Conservation (phyloP, 2,797 vertebrate genomes). For the Miichthys miiuy region DNA sequence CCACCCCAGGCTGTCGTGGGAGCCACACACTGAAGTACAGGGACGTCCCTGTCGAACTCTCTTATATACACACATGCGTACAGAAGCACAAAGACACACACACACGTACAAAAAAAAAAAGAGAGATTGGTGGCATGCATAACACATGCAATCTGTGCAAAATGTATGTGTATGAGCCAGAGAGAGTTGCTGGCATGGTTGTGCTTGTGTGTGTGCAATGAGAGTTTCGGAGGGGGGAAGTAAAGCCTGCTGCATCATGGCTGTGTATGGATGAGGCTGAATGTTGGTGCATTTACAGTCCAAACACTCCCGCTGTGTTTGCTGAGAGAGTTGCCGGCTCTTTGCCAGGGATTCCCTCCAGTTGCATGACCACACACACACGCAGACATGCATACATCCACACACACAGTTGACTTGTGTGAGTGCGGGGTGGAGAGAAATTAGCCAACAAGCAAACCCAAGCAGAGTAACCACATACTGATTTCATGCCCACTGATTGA, state of each 20-base stretch:
- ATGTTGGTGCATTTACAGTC: constrained; percentile 43
- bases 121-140: background rate
- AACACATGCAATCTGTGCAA: constrained; percentile 1
- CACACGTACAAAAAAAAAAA: background rate
- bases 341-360: constrained; percentile 59
- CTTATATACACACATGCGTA: constrained; percentile 33
- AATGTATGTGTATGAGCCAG: background rate
- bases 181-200: background rate
- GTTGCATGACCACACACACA: constrained; percentile 38
- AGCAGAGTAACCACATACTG: constrained; percentile 23
- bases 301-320: constrained; percentile 65
- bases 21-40: constrained; percentile 75
- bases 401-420: constrained; percentile 55
- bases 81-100: constrained; percentile 4
- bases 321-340: constrained; percentile 47
- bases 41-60: constrained; percentile 64
- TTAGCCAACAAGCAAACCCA: constrained; percentile 49
- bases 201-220: background rate
- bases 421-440: constrained; percentile 45
- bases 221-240: background rate
- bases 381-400: constrained; percentile 2
- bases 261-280: constrained; percentile 25
- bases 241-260: constrained; percentile 3
- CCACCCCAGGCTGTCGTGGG: constrained; percentile 87
- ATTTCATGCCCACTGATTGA: constrained; percentile 31